These are phyloP conservation scores for Xyliphius kryptos DNA, from an alignment of 2,113 vertebrate species.

Conservation along the genomic window DNA sequence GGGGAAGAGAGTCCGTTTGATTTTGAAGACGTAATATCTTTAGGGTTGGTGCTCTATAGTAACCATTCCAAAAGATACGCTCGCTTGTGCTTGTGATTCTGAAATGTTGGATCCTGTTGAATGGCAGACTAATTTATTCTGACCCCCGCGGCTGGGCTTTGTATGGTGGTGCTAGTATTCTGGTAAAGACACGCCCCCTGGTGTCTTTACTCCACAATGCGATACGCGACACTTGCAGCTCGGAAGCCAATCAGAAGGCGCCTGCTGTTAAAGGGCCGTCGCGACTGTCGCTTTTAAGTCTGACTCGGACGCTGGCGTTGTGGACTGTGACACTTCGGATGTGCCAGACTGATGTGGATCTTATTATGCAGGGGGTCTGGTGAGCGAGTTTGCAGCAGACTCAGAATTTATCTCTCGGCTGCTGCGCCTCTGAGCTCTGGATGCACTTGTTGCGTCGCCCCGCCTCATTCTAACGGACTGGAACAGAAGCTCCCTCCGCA, in stretches of 20 bases:
- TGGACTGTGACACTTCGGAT: conserved; percentile 10
- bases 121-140: conserved; percentile 5
- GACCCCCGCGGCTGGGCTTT: not conserved
- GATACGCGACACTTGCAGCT: conserved; percentile 14
- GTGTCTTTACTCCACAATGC: not conserved
- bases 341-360: conserved; percentile 10
- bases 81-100: not conserved
- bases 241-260: conserved; percentile 46
- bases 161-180: conserved; percentile 11
- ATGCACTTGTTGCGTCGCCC: conserved; percentile 46
- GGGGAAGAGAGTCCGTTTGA: too few species aligned
- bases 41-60: too few species aligned
- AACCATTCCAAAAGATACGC: not conserved
- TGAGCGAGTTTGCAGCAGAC: conserved; percentile 2
- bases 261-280: conserved; percentile 43
- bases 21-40: too few species aligned
- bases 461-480: conserved; percentile 19
- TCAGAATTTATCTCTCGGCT: conserved; percentile 8
- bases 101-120: not conserved
- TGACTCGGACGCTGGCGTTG: not conserved
- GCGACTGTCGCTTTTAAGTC: conserved; percentile 28
- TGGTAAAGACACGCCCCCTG: conserved; percentile 32
- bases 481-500: conserved; percentile 5
- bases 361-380: conserved; percentile 21
- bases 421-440: conserved; percentile 13